Base-by-base conservation (phyloP, 2,888 invertebrate species). In the Microplitis manilae region DNA sequence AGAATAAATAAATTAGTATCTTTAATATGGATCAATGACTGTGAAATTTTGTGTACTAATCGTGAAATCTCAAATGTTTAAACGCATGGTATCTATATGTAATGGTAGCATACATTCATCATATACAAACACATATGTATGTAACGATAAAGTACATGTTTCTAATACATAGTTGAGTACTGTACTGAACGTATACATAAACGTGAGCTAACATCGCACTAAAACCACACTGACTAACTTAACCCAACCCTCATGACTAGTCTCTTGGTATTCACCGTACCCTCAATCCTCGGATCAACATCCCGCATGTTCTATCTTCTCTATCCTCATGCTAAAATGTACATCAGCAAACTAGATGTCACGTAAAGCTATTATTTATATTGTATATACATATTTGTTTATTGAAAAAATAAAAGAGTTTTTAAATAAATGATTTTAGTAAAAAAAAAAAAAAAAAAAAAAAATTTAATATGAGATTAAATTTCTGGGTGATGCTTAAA, bases 101-200 rank as follows among this genome's bases (percentile, higher is more conserved):
- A 50, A 67, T 64, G 61, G 70, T 60, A 30, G 59, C 68, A 85
- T 82, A 80, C 84, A 85, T 82, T 84, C 84, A 84, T 82, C 83
- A 82, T 83, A 79, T 80, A 77, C 13, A 50, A 13, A 5, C 5
- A 50, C 50, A 50, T 50, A 8, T 50, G 50, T 5, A 50, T 9
- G 41, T 41, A 41, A 41, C 50, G 1, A 50, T 8, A 50, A 50
- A 50, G 50, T 50, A 50, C 30, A 30, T 30, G 30, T 30, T 30
- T 86, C 85, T 87, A 85, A 87, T 87, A 87, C 87, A 87, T 87
- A 87, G 87, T 87, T 87, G 84, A 86, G 86, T 84, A 84, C n/a
- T 13, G 7, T 83, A 84, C n/a, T 13, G 7, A 20, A 67, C 39
- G 30, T 38, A 67, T 67, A 67, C 39, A 64, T 20, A 67, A 38